Evolutionary conservation across 2,888 invertebrate species (phyloP).

Genomic region (Dermolepida albohirtum): DNA sequence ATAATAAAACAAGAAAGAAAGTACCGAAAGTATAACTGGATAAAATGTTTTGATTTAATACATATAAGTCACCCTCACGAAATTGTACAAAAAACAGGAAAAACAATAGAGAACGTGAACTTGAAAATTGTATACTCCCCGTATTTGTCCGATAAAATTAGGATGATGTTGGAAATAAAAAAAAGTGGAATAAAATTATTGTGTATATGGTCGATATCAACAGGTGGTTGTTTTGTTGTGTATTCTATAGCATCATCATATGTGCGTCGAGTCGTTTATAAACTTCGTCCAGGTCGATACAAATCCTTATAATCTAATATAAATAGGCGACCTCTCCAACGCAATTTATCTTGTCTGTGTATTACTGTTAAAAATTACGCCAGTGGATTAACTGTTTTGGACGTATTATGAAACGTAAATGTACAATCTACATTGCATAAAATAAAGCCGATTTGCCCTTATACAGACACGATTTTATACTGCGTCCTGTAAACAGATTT

Average conservation of each 20-base stretch:
- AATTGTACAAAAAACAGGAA: background rate
- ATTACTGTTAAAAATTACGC: constrained; percentile 1
- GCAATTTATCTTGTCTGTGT: background rate
- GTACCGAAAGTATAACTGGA: constrained; percentile 2
- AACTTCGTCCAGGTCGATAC: constrained; percentile 34
- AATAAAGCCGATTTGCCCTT: background rate
- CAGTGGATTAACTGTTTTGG: background rate
- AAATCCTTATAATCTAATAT: constrained; percentile 35
- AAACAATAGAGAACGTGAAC: constrained; percentile 2
- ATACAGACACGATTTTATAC: background rate
- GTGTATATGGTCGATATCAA: constrained; percentile 47
- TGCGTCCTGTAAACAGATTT: too few species aligned
- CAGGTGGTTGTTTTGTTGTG: constrained; percentile 56
- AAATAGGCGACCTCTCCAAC: constrained; percentile 27
- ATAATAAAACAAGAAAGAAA: constrained; percentile 34
- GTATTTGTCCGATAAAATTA: constrained; percentile 24
- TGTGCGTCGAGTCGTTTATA: constrained; percentile 40
- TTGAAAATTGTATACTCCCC: constrained; percentile 4
- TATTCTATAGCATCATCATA: constrained; percentile 48
- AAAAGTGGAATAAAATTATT: constrained; percentile 42
- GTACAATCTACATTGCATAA: background rate
- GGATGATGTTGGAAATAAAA: constrained; percentile 5
- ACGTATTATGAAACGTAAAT: background rate
- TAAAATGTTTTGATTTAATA: constrained; percentile 13
- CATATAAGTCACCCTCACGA: background rate